Base-by-base conservation (phyloP, 2,888 invertebrate species). In the Eupithecia centaureata region DNA sequence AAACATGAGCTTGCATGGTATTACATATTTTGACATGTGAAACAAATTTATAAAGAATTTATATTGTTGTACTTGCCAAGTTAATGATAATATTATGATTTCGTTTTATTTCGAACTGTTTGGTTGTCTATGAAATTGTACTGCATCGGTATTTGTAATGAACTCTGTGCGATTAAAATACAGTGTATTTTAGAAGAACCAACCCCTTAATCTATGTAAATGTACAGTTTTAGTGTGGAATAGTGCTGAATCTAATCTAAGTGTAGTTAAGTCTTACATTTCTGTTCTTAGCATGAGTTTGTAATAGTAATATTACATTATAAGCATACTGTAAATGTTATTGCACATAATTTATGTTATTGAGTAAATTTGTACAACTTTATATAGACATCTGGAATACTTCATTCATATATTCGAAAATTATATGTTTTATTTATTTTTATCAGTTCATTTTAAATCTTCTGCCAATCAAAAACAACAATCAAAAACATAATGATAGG, bases 71-170 rank as follows among this genome's bases (percentile, higher is more conserved):
- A 38, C 38, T 42, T 18, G 42, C 18, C 5, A 18, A n/a, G n/a
- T n/a, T 7, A 18, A 18, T 42, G 42, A 18, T 7, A 42, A 42
- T 42, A 42, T 33, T 12, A 33, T 33, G 13, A n/a, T n/a, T 35
- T 35, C 22, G 8, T 47, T 22, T 47, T 47, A 47, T 10, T 47
- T 27, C 12, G 25, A 51, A 1, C 22, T 27, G 51, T 18, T 47
- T 56, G 27, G 7, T 22, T 2, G 5, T n/a, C 1, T n/a, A n/a
- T 30, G 32, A 57, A 57, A 57, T 30, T 32, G 57, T 32, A 57
- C 81, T 82, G 80, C 82, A 83, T 80, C 72, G 76, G 59, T 76
- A 83, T 81, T 79, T 71, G 74, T 28, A 13, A 27, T 57, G 13
- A 32, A 51, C 4, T 22, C 12, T 35, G 70, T 59, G 59, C 57